Percentiles rank a stretch among this genome's conserved stretches.
phyloP scores from a whole-genome alignment of 2,113 vertebrate species.

The Zapornia atra region DNA sequence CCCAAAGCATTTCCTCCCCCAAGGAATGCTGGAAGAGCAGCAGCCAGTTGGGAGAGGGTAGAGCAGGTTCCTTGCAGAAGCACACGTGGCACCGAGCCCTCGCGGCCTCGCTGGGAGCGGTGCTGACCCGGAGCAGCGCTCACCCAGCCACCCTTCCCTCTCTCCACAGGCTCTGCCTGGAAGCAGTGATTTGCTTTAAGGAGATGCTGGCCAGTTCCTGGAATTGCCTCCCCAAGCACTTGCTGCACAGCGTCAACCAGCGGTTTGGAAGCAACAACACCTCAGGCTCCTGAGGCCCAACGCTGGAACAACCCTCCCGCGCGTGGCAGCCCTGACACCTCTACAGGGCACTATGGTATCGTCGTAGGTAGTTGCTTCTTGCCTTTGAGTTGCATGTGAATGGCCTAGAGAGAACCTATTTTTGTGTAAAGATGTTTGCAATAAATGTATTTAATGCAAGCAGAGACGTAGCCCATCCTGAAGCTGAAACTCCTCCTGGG shows the following conservation, averaged over 20 bases:
- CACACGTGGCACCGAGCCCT: fast-evolving
- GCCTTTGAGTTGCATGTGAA: slow-evolving; percentile 76
- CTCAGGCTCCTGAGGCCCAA: slow-evolving; percentile 82
- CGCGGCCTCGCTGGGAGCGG: fast-evolving
- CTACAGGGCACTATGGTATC: slow-evolving; percentile 14
- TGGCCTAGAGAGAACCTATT: slow-evolving; percentile 82
- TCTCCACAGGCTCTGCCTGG: slow-evolving; percentile 86
- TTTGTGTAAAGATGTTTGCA: slow-evolving; percentile 76
- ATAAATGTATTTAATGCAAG: slow-evolving; percentile 76
- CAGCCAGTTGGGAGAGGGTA: fast-evolving
- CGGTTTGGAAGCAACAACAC: slow-evolving; percentile 86
- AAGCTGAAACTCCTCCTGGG: not conserved
- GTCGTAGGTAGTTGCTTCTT: slow-evolving; percentile 61
- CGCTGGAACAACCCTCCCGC: not conserved
- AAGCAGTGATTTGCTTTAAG: slow-evolving; percentile 86
- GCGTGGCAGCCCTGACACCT: not conserved
- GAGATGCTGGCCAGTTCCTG: slow-evolving; percentile 85
- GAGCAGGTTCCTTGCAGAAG: not conserved
- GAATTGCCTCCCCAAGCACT: slow-evolving; percentile 92
- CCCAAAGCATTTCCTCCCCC: not conserved
- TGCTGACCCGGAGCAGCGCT: not conserved
- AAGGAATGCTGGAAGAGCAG: not conserved
- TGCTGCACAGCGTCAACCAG: slow-evolving; percentile 87
- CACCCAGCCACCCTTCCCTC: not conserved
- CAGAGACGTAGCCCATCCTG: not conserved